phyloP scores from a whole-genome alignment of 2,888 invertebrate genomes.

The Sinelater perroti region DNA sequence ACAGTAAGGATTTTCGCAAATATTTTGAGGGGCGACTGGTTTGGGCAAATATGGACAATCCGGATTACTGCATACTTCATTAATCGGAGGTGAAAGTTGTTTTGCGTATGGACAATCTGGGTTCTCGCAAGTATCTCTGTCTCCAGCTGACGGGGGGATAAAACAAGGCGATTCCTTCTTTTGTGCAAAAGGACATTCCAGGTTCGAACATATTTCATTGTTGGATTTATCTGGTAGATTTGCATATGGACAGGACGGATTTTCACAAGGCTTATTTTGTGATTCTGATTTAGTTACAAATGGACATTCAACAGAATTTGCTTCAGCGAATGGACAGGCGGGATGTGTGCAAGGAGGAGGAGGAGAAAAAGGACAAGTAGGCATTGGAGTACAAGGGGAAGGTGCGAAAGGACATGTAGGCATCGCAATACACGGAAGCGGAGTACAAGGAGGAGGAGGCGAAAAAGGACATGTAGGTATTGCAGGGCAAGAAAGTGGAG shows the following conservation, averaged over 20 bases:
- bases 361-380: conserved; percentile 3
- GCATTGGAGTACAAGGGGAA: conserved; percentile 3
- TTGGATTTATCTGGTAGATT: background rate
- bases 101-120: conserved; percentile 33
- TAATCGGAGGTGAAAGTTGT: background rate
- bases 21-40: background rate
- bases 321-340: conserved; percentile 37
- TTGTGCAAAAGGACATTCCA: conserved; percentile 36
- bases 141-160: background rate
- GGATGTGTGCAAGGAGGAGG: conserved; percentile 1
- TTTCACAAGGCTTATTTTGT: background rate
- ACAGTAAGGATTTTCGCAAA: conserved; percentile 30
- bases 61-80: conserved; percentile 22
- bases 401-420: background rate
- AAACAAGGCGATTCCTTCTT: background rate
- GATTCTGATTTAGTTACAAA: background rate
- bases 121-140: conserved; percentile 25
- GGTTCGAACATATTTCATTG: background rate
- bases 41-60: conserved; percentile 28
- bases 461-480: conserved; percentile 3
- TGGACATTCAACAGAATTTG: conserved; percentile 13
- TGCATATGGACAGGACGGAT: conserved; percentile 38
- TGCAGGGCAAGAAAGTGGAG: conserved; percentile 2
- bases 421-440: conserved; percentile 12
- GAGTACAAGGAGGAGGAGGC: background rate